Evolutionary conservation across 2,113 vertebrate genomes (phyloP).

Genomic region (Chauna torquata): DNA sequence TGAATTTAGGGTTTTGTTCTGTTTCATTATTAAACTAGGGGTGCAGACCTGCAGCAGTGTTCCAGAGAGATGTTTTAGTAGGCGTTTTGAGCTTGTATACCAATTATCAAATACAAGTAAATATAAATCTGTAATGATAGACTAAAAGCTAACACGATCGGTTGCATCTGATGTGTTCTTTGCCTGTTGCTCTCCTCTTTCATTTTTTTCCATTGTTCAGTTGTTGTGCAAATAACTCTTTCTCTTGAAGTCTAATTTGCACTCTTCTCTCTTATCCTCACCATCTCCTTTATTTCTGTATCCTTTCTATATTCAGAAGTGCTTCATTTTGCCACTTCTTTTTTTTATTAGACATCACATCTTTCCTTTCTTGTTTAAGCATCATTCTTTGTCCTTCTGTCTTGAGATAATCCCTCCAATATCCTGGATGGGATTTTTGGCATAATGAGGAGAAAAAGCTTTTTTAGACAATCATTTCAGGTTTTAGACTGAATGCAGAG

Average conservation of each 20-base stretch:
- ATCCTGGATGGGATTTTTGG: background rate
- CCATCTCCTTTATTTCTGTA: background rate
- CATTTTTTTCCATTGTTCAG: background rate
- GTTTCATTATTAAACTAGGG: background rate
- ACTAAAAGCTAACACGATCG: background rate
- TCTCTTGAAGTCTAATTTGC: background rate
- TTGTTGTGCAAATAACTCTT: background rate
- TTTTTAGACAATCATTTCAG: background rate
- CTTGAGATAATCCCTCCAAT: background rate
- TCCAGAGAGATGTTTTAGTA: background rate
- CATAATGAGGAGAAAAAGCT: background rate
- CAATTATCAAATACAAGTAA: background rate
- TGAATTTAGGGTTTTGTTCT: background rate
- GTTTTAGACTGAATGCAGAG: background rate
- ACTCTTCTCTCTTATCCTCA: background rate
- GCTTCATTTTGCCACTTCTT: background rate
- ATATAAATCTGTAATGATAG: background rate
- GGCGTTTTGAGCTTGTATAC: background rate
- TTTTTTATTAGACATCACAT: background rate
- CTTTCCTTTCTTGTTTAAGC: background rate
- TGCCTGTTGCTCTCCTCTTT: background rate
- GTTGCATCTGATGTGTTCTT: background rate
- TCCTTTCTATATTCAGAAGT: background rate
- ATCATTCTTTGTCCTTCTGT: background rate
- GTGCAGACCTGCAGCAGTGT: background rate